Conservation (phyloP, 2,797 vertebrate species). For the Anas flavirostris region DNA sequence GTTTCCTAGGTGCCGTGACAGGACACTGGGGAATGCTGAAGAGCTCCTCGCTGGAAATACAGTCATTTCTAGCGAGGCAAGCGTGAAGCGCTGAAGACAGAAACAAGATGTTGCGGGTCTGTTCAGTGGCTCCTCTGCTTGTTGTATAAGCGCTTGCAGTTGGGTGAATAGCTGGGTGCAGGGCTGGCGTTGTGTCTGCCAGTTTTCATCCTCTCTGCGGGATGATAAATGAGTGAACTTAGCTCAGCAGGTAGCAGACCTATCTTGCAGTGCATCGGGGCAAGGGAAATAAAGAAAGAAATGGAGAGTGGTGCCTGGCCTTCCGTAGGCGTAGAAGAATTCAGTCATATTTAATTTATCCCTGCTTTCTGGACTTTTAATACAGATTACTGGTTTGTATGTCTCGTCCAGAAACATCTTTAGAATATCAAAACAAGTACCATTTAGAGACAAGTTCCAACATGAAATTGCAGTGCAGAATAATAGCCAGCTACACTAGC, state of each 20-base stretch:
- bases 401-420: not conserved
- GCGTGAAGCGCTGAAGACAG: not conserved
- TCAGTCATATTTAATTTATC: not conserved
- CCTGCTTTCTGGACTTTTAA: not conserved
- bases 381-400: not conserved
- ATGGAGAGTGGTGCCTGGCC: not conserved
- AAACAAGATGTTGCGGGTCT: not conserved
- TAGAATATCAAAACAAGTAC: accelerated
- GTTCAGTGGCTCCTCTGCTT: not conserved
- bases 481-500: accelerated
- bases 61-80: not conserved
- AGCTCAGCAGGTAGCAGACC: not conserved
- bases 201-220: not conserved
- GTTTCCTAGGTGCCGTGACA: not conserved
- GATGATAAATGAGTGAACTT: not conserved
- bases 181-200: not conserved
- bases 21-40: not conserved
- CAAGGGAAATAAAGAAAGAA: not conserved
- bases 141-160: not conserved
- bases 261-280: not conserved
- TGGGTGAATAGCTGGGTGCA: not conserved
- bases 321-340: not conserved
- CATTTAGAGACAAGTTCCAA: accelerated
- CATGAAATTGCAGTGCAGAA: not conserved
- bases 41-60: not conserved